Base-by-base conservation (phyloP, 2,797 vertebrate species). In the Girardinus metallicus region DNA sequence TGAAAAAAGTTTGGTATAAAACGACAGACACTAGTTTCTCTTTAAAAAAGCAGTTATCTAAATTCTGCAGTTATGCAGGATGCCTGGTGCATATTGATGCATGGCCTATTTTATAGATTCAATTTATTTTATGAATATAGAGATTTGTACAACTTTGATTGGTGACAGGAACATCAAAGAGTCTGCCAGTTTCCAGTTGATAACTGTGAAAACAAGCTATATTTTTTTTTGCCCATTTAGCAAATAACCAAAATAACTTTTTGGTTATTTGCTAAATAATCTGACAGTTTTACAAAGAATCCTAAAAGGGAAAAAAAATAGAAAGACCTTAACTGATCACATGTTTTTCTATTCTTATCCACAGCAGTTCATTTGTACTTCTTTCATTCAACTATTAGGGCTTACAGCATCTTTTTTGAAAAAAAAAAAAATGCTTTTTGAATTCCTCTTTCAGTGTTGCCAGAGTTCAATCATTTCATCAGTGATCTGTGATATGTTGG, bases 381-480 rank as follows among this genome's bases (percentile, higher is more conserved):
- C 2, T 71, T 71, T 44, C 26, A 44, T 71, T 44, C n/a, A 44
- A 71, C 68, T 44, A 71, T 71, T n/a, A 71, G 39, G 34, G 15
- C 8, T 44, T 44, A 43, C 23, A 44, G 26, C 23, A 71, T 44
- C 12, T 15, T 44, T 13, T 68, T 26, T 41, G 8, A 3, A 26
- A 26, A 49, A 21, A 18, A 10, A 49, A 51, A 51, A 10, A 51
- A 53, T 3, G 51, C 51, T 23, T 53, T 53, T 53, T 53, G 23
- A 53, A 68, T 68, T 41, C 12, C 41, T 44, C 23, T 44, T 71
- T 44, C 39, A 44, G 68, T 71, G 39, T 71, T 71, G 68, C 41
- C 73, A 74, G 36, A 55, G 34, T 74, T 53, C 34, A 53, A 39
- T 53, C 41, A 26, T 74, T 74, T 74, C 49, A 74, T 53, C 34